Base-by-base conservation (phyloP, 1,140 invertebrate genomes). In the Drosophila tropicalis region DNA sequence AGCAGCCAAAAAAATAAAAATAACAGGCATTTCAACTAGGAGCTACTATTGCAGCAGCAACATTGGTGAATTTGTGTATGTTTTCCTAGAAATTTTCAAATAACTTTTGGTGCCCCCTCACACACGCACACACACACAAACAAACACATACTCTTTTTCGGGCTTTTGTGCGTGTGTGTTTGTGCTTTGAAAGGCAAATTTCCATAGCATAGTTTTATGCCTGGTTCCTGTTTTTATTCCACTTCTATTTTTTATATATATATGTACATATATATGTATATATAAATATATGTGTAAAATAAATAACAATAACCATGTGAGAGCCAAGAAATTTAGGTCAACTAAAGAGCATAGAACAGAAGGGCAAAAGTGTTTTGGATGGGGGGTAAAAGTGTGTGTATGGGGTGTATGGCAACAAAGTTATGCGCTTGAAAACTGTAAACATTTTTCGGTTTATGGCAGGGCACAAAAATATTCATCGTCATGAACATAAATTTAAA, bases 401-500 rank as follows among this genome's bases (percentile, higher is more conserved):
- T 29, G 7, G 12, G 5, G 54, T 17, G 41, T 41, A 12, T 54
- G 58, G 71, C 61, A 47, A 76, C 65, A 78, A 78, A 75, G 72
- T 78, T 75, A 78, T 78, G 76, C 72, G 62, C 67, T 29, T 61
- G 72, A 61, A 79, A 76, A 76, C 69, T 72, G 73, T 72, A 79
- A 76, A 76, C 65, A 76, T 72, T 76, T 79, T 72, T 72, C 61
- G 65, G 69, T 79, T 79, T 79, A 72, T 68, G 76, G 62, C 62
- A 58, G 61, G 69, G 72, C 67, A 71, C 58, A 76, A 67, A 71
- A 67, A 72, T 76, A 56, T 57, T 57, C 55, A 70, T 76, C 76
- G 73, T 69, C 66, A 63, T 72, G 73, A 76, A 51, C 69, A 72
- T 76, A 73, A 72, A 76, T 79, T 79, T 72, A 79, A 79, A 76